Evolutionary conservation across 2,113 vertebrate species (phyloP), one percentile per base, ranked within the genome.

Genomic region (Zosterops lateralis): DNA sequence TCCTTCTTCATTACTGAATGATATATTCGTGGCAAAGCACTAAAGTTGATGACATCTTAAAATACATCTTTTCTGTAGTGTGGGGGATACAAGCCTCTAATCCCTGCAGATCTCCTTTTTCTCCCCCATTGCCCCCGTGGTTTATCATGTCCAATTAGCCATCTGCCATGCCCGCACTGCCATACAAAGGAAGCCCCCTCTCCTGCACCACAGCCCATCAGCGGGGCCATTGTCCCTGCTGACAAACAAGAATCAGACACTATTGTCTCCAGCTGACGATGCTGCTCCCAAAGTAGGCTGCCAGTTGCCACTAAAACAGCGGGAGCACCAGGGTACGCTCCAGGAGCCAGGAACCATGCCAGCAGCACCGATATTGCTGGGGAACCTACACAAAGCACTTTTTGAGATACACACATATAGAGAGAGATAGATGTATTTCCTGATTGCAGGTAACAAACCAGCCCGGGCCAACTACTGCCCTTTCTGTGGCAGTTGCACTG

Each of bases 131-230:
- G 96, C 90, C 97, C 97, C 92, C 84, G 94, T 84, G 96, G 94
- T 98, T 98, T 98, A 97, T 98, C 97, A 97, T 95, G 97, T 98
- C 98, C 98, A 99, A 98, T 98, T 98, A 98, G 97, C 98, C 98
- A 99, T 98, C 98, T 99, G 98, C 98, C 97, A 95, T 96, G 95
- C 97, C 89, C 75, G 86, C 75, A 42, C 86, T 83, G 75, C 66
- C 71, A 91, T 45, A 94, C 93, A 95, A 97, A 96, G 83, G 86
- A 45, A 89, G 79, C 61, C 83, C 19, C 14, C 91, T 97, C 89
- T 93, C 92, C 88, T 90, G 74, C 50, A 34, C 57, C 9, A 34
- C 78, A 91, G 96, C 93, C 92, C 75, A 85, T 93, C 96, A 97
- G 96, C 96, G 1, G 89, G 85, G 78, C 93, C 47, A 97, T 98